Conservation (phyloP, 2,888 invertebrate species). For the Drosophila nigritarsus region DNA sequence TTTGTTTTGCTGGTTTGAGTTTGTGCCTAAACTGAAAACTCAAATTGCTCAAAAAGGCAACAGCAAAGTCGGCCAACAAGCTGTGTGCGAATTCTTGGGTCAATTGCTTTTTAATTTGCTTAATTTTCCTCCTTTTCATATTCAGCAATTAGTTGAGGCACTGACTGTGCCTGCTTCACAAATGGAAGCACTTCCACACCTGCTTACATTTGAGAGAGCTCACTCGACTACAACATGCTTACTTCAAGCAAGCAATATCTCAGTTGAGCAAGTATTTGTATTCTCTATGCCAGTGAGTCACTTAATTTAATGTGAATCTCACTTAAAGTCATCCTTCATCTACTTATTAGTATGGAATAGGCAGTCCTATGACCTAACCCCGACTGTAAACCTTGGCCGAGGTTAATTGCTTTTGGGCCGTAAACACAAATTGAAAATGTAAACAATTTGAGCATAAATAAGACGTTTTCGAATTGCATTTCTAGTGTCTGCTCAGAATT, state of each 20-base stretch:
- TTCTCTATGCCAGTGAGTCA: background rate
- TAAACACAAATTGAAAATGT: slow-evolving; percentile 32
- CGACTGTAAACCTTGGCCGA: slow-evolving; percentile 27
- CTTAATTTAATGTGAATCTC: background rate
- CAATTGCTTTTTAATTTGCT: slow-evolving; percentile 44
- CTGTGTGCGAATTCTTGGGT: slow-evolving; percentile 14
- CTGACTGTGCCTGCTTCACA: too few relatives aligned
- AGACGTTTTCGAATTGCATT: slow-evolving; percentile 43
- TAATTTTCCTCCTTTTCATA: background rate
- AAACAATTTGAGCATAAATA: slow-evolving; percentile 53
- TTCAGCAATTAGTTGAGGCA: background rate
- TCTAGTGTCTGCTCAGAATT: slow-evolving; percentile 10
- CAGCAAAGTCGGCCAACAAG: slow-evolving; percentile 24
- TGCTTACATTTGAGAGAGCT: too few relatives aligned
- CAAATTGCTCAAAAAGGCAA: slow-evolving; percentile 11
- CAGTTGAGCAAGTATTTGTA: background rate
- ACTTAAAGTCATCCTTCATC: slow-evolving; percentile 4
- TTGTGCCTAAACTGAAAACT: slow-evolving; percentile 6
- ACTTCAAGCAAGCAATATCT: too few relatives aligned
- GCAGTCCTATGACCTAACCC: background rate
- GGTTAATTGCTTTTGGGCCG: slow-evolving; percentile 36
- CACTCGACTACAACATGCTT: too few relatives aligned
- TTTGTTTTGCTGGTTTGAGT: slow-evolving; percentile 2
- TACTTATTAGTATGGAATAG: slow-evolving; percentile 36
- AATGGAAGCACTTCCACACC: too few relatives aligned